Base-by-base conservation (phyloP, 2,888 invertebrate genomes). In the Diabrotica balteata region DNA sequence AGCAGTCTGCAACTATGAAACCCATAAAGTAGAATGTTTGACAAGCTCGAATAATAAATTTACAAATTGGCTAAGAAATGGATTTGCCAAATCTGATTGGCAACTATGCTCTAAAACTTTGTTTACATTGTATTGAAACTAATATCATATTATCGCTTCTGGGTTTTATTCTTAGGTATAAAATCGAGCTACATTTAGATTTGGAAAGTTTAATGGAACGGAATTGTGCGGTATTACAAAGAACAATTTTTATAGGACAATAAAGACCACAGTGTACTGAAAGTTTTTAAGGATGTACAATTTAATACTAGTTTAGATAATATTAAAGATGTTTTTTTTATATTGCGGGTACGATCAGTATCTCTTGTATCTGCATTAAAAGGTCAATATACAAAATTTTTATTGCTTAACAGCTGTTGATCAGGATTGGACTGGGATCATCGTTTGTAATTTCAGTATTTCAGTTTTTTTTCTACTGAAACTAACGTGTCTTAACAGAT, bases 31-130 rank as follows among this genome's bases (percentile, higher is more conserved):
- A 63, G 65, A 67, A 69, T 65, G 67, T 66, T 57, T 57, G 65
- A 68, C 65, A 65, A 57, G 52, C 54, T 43, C 62, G 61, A 70
- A 72, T 68, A 71, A 75, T 76, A 76, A 75, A 76, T 73, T 74
- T 67, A 64, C 70, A 73, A 72, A 76, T 74, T 71, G 73, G 69
- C 68, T 68, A 60, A 64, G 62, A 72, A 75, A 67, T 32, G 66
- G 72, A 73, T 74, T 72, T 66, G 57, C 66, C 57, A 61, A 60
- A 66, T 66, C 54, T 68, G 66, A 72, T 76, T 73, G 70, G 75
- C 63, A 73, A 77, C 73, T 72, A 73, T 70, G 76, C 71, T 73
- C 67, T 77, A 76, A 78, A 78, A 74, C 67, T 75, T 74, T 77
- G 74, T 74, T 69, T 68, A 77, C 76, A 75, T 75, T 76, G 78